A percentile compares a stretch with the other conserved stretches of the same genome.
phyloP scores from a whole-genome alignment of 35 echinoderm and acorn worm genomes.

The Amphiura filiformis region DNA sequence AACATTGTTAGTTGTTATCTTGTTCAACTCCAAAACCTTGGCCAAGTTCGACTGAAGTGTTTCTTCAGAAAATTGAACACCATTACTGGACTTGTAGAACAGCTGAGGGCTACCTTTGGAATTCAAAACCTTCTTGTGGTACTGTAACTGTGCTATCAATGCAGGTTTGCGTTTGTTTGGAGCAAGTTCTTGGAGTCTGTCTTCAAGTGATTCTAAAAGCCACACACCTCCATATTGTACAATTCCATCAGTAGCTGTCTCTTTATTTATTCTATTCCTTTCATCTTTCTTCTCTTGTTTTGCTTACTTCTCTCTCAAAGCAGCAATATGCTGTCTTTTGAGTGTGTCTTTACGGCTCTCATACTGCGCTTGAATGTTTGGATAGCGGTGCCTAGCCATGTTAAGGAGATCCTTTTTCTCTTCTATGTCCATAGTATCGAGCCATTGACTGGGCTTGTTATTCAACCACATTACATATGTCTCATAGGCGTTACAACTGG shows the following conservation, averaged over 20 bases:
- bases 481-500: not conserved
- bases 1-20: too few relatives aligned
- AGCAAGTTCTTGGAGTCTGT: not conserved
- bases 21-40: too few relatives aligned
- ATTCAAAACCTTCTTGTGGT: too few relatives aligned
- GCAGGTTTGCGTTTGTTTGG: not conserved
- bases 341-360: not conserved
- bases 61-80: too few relatives aligned
- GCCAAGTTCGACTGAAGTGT: too few relatives aligned
- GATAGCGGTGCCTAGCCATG: not conserved
- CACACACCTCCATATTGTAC: conserved; percentile 14
- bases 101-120: too few relatives aligned
- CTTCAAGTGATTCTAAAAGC: conserved; percentile 1
- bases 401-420: conserved; percentile 2
- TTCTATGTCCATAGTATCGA: not conserved
- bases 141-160: too few relatives aligned
- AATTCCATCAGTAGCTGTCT: too few relatives aligned
- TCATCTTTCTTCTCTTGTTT: too few relatives aligned
- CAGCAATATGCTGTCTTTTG: not conserved
- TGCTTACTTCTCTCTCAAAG: conserved; percentile 2
- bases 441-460: conserved; percentile 24
- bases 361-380: not conserved
- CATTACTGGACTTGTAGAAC: too few relatives aligned
- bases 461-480: conserved; percentile 22
- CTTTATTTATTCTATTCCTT: too few relatives aligned